Percentiles rank a stretch among this genome's conserved stretches.
Evolutionary conservation across 2,113 vertebrate species (phyloP).

Genomic region (Telmatochromis sp.): DNA sequence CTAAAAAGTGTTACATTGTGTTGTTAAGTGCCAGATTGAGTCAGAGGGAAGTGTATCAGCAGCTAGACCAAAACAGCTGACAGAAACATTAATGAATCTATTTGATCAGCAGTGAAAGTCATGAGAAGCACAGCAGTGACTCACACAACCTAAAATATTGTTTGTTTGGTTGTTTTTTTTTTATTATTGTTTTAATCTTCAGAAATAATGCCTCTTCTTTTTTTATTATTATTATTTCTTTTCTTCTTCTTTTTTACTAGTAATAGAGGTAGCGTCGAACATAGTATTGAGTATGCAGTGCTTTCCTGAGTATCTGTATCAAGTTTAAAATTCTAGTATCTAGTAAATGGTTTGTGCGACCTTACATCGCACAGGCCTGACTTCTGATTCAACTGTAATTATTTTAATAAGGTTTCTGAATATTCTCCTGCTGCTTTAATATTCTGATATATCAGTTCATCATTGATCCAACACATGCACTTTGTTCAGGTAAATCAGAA

Average conservation of each 20-base stretch:
- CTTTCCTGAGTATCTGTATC: neutral
- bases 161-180: neutral
- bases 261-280: neutral
- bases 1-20: neutral
- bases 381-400: neutral
- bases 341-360: conserved; percentile 49
- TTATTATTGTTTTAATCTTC: neutral
- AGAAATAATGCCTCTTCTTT: neutral
- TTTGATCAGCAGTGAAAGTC: neutral
- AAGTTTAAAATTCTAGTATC: neutral
- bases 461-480: neutral
- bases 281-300: neutral
- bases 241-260: neutral
- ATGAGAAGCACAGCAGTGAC: neutral
- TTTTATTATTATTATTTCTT: no score
- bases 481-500: conserved; percentile 80
- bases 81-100: neutral
- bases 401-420: neutral
- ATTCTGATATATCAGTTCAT: neutral
- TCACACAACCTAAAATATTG: neutral
- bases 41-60: neutral
- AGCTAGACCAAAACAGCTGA: neutral
- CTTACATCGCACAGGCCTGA: neutral
- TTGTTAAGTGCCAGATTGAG: neutral
- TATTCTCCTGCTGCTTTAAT: neutral